Percentiles rank a stretch among this genome's conserved stretches.
Evolutionary conservation across 35 echinoderm and acorn worm species (phyloP).

Genomic region (Apostichopus parvimensis): DNA sequence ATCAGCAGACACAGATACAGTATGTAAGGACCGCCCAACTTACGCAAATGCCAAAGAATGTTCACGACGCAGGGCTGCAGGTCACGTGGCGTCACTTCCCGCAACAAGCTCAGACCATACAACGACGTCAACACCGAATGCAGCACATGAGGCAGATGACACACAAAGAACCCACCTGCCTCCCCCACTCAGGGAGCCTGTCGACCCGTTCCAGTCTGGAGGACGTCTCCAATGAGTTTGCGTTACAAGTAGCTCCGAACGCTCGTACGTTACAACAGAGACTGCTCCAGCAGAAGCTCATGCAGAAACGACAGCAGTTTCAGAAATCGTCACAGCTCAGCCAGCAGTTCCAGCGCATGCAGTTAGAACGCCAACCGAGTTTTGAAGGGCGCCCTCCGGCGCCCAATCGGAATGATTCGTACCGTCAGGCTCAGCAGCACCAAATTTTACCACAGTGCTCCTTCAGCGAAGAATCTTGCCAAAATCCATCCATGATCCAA

Average conservation of each 20-base stretch:
- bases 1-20: slow-evolving; percentile 50
- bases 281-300: slow-evolving; percentile 87
- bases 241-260: slow-evolving; percentile 61
- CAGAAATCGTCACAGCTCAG: slow-evolving; percentile 96
- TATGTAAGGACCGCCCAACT: slow-evolving; percentile 34
- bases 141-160: slow-evolving; percentile 69
- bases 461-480: slow-evolving; percentile 62
- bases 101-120: slow-evolving; percentile 71
- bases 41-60: slow-evolving; percentile 54
- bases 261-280: slow-evolving; percentile 75
- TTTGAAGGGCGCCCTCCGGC: slow-evolving; percentile 92
- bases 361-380: slow-evolving; percentile 91
- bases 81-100: slow-evolving; percentile 78
- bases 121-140: slow-evolving; percentile 73
- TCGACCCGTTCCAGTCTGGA: slow-evolving; percentile 71
- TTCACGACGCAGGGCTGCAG: slow-evolving; percentile 9
- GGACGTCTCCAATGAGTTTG: slow-evolving; percentile 67
- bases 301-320: slow-evolving; percentile 93
- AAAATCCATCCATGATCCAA: slow-evolving; percentile 55
- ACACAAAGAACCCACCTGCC: slow-evolving; percentile 69
- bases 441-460: slow-evolving; percentile 86
- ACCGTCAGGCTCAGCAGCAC: slow-evolving; percentile 95
- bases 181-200: slow-evolving; percentile 49
- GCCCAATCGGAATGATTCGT: slow-evolving; percentile 87
- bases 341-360: slow-evolving; percentile 93